Conservation (phyloP, 1,140 invertebrate genomes). For the Eumeta japonica region DNA sequence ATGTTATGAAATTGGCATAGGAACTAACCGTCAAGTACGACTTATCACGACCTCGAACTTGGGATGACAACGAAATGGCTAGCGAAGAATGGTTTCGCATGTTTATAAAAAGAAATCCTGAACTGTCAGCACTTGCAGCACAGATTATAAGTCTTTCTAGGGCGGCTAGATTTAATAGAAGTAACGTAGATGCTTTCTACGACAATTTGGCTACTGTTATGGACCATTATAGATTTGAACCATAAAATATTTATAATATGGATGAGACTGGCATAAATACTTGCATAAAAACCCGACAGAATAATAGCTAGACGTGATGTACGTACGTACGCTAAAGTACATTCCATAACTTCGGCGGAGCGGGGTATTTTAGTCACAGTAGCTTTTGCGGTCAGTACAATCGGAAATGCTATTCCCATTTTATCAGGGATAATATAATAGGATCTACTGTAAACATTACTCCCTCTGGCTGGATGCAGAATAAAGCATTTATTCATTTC, state of each 20-base stretch:
- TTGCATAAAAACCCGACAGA: no score
- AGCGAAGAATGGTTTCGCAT: slow-evolving; percentile 46
- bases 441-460: slow-evolving; percentile 35
- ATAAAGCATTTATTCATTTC: slow-evolving; percentile 27
- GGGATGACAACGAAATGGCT: slow-evolving; percentile 35
- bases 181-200: no score
- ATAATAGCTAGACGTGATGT: slow-evolving; percentile 35
- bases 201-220: slow-evolving; percentile 27
- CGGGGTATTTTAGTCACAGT: slow-evolving; percentile 42
- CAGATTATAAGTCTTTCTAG: slow-evolving; percentile 47
- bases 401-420: slow-evolving; percentile 45
- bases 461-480: slow-evolving; percentile 42
- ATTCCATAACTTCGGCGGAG: slow-evolving; percentile 43
- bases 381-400: slow-evolving; percentile 30
- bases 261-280: slow-evolving; percentile 55
- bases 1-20: slow-evolving; percentile 37
- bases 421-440: slow-evolving; percentile 48
- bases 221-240: no score
- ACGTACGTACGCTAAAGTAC: slow-evolving; percentile 49
- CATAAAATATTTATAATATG: no score
- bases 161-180: slow-evolving; percentile 54
- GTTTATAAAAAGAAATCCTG: slow-evolving; percentile 46
- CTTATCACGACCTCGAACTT: slow-evolving; percentile 23
- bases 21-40: slow-evolving; percentile 28
- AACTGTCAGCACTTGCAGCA: slow-evolving; percentile 37